These are phyloP conservation scores for Plotosus lineatus DNA, from an alignment of 2,113 vertebrate genomes.

Conservation along the genomic window DNA sequence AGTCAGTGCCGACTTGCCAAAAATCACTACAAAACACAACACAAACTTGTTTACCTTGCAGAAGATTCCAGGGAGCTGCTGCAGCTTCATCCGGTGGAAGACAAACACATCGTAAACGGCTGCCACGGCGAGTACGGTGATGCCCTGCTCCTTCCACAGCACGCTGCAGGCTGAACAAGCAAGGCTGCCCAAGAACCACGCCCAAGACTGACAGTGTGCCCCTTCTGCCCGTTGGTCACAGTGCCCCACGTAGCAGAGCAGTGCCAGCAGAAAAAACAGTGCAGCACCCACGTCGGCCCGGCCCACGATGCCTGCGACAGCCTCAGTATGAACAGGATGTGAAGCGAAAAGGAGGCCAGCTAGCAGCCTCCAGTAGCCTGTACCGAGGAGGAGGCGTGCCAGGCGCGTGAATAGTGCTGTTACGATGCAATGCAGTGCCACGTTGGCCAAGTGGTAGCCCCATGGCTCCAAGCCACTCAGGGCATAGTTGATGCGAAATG, in stretches of 20 bases:
- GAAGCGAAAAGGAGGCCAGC: constrained; percentile 92
- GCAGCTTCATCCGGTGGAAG: constrained; percentile 84
- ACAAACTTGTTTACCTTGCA: constrained; percentile 81
- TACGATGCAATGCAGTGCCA: constrained; percentile 84
- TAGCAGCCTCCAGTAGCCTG: constrained; percentile 87
- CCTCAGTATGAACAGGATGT: constrained; percentile 95
- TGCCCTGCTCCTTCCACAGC: constrained; percentile 98
- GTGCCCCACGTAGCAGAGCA: constrained; percentile 89
- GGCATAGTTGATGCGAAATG: constrained; percentile 92
- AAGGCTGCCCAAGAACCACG: constrained; percentile 86
- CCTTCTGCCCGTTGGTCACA: constrained; percentile 76
- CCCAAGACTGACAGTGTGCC: constrained; percentile 74
- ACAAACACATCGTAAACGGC: constrained; percentile 91
- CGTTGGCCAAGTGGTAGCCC: constrained; percentile 93
- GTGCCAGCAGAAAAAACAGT: constrained; percentile 91
- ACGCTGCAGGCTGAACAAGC: constrained; percentile 90
- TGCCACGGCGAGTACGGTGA: constrained; percentile 91
- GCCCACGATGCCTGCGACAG: constrained; percentile 91
- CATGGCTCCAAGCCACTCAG: constrained; percentile 90
- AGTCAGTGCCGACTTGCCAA: neutral
- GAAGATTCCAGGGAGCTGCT: constrained; percentile 80
- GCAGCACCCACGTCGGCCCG: constrained; percentile 92
- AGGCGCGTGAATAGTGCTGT: constrained; percentile 89
- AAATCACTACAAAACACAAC: constrained; percentile 19
- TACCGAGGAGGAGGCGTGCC: constrained; percentile 86